Base-by-base conservation (phyloP, 2,888 invertebrate species). In the Morpho achilles region DNA sequence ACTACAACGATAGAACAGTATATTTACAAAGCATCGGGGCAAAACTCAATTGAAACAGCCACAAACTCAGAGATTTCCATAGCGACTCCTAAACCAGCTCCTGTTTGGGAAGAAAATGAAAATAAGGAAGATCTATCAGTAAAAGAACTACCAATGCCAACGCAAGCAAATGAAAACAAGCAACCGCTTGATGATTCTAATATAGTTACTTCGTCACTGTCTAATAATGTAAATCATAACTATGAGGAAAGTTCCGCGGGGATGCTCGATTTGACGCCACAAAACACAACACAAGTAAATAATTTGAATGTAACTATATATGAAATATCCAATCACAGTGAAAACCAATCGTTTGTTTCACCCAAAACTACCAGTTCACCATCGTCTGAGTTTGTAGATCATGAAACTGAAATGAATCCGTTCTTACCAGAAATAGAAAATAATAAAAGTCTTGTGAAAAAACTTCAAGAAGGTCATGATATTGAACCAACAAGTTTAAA, bases 371-470 rank as follows among this genome's bases (percentile, higher is more conserved):
- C 70, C 39, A 77, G 72, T 66, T 57, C 76, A 5, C 82, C 82
- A 54, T 77, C 81, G 6, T 65, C 79, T 1, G 85, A 87, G 65
- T 82, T 84, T 50, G 86, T 81, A 52, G 87, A 88, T 57, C 87
- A 87, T 62, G 84, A 82, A 70, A 91, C 92, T 49, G 92, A 92
- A 68, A 93, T 93, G 93, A 93, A 93, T 61, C 94, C 94, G 6
- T 94, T 94, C 71, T 79, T 94, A 67, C 93, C 94, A 7, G 94
- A 94, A 71, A 85, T 92, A 16, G 93, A 93, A 75, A 93, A 91
- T 64, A 91, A 93, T 70, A 93, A 92, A 67, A 91, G 88, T 9
- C 83, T 93, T 42, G 90, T 93, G 1, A 92, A 92, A 70, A 93
- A 92, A 69, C 77, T 93, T n/a, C 92, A 92, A 76, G 91, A 92